Evolutionary conservation across 1,140 invertebrate species (phyloP), one percentile per base, ranked within the genome.

Genomic region (Sitophilus oryzae): DNA sequence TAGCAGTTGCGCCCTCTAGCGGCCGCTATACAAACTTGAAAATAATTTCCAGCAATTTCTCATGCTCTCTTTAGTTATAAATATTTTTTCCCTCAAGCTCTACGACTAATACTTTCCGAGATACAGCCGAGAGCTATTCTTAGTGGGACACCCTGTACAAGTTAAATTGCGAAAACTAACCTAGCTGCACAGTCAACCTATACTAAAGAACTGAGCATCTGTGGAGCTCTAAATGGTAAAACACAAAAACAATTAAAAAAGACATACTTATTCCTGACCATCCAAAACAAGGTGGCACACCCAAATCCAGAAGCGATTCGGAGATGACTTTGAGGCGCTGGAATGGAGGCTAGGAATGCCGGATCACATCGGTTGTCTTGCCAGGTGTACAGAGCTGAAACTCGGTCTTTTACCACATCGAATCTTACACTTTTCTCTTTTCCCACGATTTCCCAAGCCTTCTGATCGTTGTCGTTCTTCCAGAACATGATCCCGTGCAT

Each of bases 401-500:
- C 80, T 52, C 79, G 74, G 30, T 80, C 75, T 64, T 75, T 76
- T 18, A 71, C 69, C 9, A 81, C 79, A 64, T 85, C 82, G 62
- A 79, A 81, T 43, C 80, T 71, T 35, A 81, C 78, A 18, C 70
- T 69, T 47, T 75, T 77, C 58, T 80, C 78, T 60, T 79, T 78
- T 66, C 77, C 75, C n/a, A 76, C 63, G 35, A 74, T 75, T 59
- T 81, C 78, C 75, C 77, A 81, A n/a, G 78, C 74, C 49, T 75
- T 53, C 35, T 59, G 22, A 30, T 63, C 47, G 44, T 48, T 60
- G 59, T 75, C 72, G 38, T 79, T 73, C 61, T 82, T 83, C 90
- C 90, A 94, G 21, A 93, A 71, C 52, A 92, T 79, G 4, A 92
- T 82, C 8, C 91, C 91, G 68, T 94, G 91, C 90, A 93, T 93